Base-by-base conservation (phyloP, 2,797 vertebrate genomes). In the Trachurus trachurus region DNA sequence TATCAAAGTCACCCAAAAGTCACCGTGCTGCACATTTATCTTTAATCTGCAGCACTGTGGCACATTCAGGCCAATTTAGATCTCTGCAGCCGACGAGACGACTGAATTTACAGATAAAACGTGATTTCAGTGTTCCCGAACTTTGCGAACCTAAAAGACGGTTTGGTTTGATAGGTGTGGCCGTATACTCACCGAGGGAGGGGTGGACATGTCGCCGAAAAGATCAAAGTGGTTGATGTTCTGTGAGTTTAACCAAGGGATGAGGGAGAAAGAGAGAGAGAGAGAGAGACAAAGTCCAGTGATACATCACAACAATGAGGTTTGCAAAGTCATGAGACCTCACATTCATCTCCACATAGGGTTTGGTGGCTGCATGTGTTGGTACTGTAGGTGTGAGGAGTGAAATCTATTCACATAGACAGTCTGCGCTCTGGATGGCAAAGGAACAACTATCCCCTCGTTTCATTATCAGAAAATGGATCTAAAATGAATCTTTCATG, bases 121-220 rank as follows among this genome's bases (percentile, higher is more conserved):
- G 21, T 40, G 26, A 47, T 12, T 17, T 40, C 15, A 6, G 29
- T 49, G 31, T 74, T 26, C 44, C 31, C 2, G n/a, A 2, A 71
- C 64, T 50, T 61, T 47, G 49, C 11, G 66, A 66, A 71, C 59
- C 42, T 61, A 37, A 56, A 68, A 56, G 21, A 0, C 15, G n/a
- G 26, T 26, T 26, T 26, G 26, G 70, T 37, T 34, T 22, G 53
- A 31, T 75, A 42, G 26, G 66, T 66, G 52, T 0, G 3, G 66
- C 0, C 0, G 19, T 34, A 16, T 34, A 97, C 98, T 98, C 95
- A 99, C 98, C 37, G 98, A 98, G 88, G 98, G 98, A 93, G 98
- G 98, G 86, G 98, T 99, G 84, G 98, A 99, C 98, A 99, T 99
- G 94, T 99, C 98, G 74, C 98, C 98, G 83, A 99, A 99, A 93